Base-by-base conservation (phyloP, 2,113 vertebrate species). In the Vidua macroura region DNA sequence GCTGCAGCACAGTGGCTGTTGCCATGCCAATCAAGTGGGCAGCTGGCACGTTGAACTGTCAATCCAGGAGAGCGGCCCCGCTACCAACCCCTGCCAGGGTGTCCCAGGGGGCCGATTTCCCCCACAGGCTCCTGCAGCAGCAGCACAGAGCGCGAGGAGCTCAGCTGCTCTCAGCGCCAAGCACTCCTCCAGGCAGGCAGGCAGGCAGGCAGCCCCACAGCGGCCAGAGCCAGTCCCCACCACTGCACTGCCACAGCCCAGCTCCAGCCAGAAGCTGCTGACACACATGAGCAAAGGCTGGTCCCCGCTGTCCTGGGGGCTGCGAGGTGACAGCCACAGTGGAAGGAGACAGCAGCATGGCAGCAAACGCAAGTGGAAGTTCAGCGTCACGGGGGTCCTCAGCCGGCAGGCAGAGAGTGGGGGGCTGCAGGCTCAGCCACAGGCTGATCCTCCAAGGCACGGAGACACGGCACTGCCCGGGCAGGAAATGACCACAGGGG, bases 251-350 rank as follows among this genome's bases (percentile, higher is more conserved):
- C 7, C 3, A 3, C 67, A 46, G 8, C 53, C 37, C 73, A 46
- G 74, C 55, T 73, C 56, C 78, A 14, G 59, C 27, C 3, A 2
- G 14, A 11, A 44, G 80, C 44, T 52, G 44, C 8, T 58, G 7
- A 27, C 31, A 68, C 30, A 22, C 60, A 15, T 0, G 0, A 56
- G 46, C 8, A 3, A 7, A 0, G 1, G 37, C 69, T 30, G 13
- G 2, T 25, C 23, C 37, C 41, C 1, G 2, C 18, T 1, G 13
- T 14, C 52, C 37, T 1, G 9, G n/a, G 2, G 4, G 46, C 80
- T 62, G 44, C 0, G 0, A 62, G 53, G 33, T 2, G 5, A 35
- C 16, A 66, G 62, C 37, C 11, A 28, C 11, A 11, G n/a, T 37
- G 74, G 37, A 46, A 75, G 51, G 75, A 73, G 56, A 44, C 44